Evolutionary conservation across 53 echinoderm and acorn worm genomes (phyloP), one percentile per base, ranked within the genome.

Genomic region (Echinometra lucunter): DNA sequence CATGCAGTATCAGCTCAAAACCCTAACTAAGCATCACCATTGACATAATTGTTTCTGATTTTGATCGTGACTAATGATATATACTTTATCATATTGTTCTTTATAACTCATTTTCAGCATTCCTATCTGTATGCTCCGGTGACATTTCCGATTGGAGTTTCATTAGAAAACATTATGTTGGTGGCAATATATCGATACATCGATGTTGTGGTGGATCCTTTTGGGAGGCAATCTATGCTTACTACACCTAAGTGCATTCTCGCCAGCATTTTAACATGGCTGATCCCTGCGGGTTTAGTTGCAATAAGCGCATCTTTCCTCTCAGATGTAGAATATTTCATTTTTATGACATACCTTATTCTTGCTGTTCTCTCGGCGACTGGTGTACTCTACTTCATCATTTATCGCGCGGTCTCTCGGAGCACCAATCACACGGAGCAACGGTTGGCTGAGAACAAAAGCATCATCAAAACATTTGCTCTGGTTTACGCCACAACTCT

Each of bases 361-460:
- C 12, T 67, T 30, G 32, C 0, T 32, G 0, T 30, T 7, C 32
- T 67, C 67, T 7, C 30, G 6, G 11, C 30, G 67, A 67, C 67
- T 30, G 67, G 67, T 28, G 28, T 30, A 1, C 67, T 67, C 67
- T 67, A 67, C 32, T 10, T 28, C 67, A 10, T 28, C 12, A 67
- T 67, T 32, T 67, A 67, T 32, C 67, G 67, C 67, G 67, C 30
- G 6, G 67, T 67, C 28, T 67, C 67, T 1, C 28, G 32, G 28
- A 67, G 67, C 67, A 28, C 9, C 28, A 0, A 67, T 67, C 67
- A 67, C 32, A 67, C 67, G 4, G 67, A 67, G 32, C 28, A 67
- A 67, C 67, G 67, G 32, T 67, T 67, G 30, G 67, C 67, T 67
- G 67, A 67, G 67, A 67, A 67, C 67, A 67, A 67, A 67, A 28